Conservation (phyloP, 2,797 vertebrate species). For the Crypturellus tataupa region DNA sequence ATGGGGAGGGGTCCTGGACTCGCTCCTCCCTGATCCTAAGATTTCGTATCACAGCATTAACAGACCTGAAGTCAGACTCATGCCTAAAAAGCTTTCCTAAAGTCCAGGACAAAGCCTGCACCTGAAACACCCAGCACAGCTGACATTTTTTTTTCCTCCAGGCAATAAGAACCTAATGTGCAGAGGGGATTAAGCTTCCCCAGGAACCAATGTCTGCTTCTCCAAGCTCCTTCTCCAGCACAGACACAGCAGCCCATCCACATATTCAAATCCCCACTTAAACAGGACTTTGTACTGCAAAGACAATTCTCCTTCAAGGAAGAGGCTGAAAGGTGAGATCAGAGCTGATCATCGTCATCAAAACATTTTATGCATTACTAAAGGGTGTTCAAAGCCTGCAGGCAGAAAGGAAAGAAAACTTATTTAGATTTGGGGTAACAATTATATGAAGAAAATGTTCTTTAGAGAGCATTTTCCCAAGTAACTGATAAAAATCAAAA, state of each 20-base stretch:
- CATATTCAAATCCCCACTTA: background rate
- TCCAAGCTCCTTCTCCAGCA: background rate
- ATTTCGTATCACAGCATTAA: background rate
- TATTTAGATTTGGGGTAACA: background rate
- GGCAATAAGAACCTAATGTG: background rate
- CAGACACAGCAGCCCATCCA: background rate
- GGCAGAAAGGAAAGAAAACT: background rate
- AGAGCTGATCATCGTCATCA: accelerated
- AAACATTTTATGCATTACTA: background rate
- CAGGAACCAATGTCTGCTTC: background rate
- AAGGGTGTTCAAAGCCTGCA: background rate
- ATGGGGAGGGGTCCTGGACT: background rate
- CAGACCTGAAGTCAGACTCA: background rate
- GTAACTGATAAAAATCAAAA: background rate
- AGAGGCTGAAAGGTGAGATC: background rate
- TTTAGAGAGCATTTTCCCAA: background rate
- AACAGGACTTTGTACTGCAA: background rate
- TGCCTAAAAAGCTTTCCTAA: background rate
- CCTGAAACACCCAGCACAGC: background rate
- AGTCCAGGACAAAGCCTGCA: background rate
- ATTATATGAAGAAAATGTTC: background rate
- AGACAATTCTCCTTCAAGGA: background rate
- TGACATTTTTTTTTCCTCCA: background rate
- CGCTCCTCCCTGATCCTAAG: background rate
- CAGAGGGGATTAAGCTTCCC: background rate